Base-by-base conservation (phyloP, 2,888 invertebrate species). In the Melanargia galathea region DNA sequence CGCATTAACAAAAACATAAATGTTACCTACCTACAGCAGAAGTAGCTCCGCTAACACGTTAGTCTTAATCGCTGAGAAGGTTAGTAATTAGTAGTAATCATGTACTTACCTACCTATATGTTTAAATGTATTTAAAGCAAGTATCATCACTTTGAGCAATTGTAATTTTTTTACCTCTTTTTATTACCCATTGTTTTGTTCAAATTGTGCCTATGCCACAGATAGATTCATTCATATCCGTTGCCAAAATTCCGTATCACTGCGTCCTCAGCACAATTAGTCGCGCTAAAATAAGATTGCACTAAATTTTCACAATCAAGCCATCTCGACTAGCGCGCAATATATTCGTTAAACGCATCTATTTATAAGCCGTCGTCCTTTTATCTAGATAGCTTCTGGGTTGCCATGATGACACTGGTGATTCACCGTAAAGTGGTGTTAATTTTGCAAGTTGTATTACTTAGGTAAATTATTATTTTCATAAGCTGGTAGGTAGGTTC, bases 221-320 rank as follows among this genome's bases (percentile, higher is more conserved):
- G 48, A 49, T 40, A 16, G 51, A 54, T 33, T 69, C 67, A 66
- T 64, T 72, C 59, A 63, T 43, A 65, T 54, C 20, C 62, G 63
- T 65, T 71, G 72, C 71, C 67, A 70, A 70, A 70, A 72, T 69
- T 62, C 62, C 62, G 60, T 66, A 69, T 68, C 55, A 67, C 65
- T 65, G 64, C 64, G 82, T 81, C 81, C 82, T 84, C 82, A 84
- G 78, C 82, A 85, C 84, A 86, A 84, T 87, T 85, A 84, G 82
- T 72, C 74, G 72, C 71, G 77, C 84, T 82, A 81, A 86, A 87
- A 86, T 86, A 86, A 86, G 78, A 82, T 71, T 64, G 69, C 75
- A 76, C 70, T 84, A 81, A 85, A 86, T 85, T 81, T 82, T 83
- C 75, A 79, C 86, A 79, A 83, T 82, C 81, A 80, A 69, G 67